Evolutionary conservation across 2,888 invertebrate genomes (phyloP).

Genomic region (Noctua pronuba): DNA sequence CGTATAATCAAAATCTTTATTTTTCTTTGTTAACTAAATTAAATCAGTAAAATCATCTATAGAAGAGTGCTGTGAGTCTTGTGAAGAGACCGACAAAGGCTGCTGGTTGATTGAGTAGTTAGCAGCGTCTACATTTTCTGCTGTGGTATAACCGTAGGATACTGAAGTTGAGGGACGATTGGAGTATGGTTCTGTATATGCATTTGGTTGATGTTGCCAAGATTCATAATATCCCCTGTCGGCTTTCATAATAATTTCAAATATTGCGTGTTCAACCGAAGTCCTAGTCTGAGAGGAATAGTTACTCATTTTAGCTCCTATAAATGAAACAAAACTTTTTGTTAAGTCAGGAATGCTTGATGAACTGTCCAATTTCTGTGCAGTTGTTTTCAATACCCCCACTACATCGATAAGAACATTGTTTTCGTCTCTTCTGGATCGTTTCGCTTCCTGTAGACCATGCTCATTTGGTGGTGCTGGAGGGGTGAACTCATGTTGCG

Average conservation of each 20-base stretch:
- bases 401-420: slow-evolving; percentile 37
- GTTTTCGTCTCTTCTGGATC: slow-evolving; percentile 42
- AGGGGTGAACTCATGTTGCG: neutral
- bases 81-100: no score
- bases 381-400: slow-evolving; percentile 48
- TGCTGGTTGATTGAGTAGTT: no score
- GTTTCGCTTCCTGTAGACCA: slow-evolving; percentile 38
- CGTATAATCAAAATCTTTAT: slow-evolving; percentile 21
- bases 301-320: slow-evolving; percentile 44
- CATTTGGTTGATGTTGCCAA: slow-evolving; percentile 38
- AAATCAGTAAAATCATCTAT: slow-evolving; percentile 44
- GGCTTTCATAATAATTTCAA: slow-evolving; percentile 48
- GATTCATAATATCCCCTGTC: slow-evolving; percentile 46
- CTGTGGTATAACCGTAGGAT: slow-evolving; percentile 48
- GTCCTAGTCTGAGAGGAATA: slow-evolving; percentile 35
- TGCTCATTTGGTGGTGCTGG: slow-evolving; percentile 25
- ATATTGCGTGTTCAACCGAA: slow-evolving; percentile 35
- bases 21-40: slow-evolving; percentile 39
- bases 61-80: slow-evolving; percentile 8
- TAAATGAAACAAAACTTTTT: slow-evolving; percentile 31
- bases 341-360: slow-evolving; percentile 21
- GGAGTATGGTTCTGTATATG: slow-evolving; percentile 40
- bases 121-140: slow-evolving; percentile 34
- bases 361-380: slow-evolving; percentile 34
- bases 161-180: slow-evolving; percentile 46